Evolutionary conservation across 2,888 invertebrate genomes (phyloP).

Genomic region (Nudaria mundana): DNA sequence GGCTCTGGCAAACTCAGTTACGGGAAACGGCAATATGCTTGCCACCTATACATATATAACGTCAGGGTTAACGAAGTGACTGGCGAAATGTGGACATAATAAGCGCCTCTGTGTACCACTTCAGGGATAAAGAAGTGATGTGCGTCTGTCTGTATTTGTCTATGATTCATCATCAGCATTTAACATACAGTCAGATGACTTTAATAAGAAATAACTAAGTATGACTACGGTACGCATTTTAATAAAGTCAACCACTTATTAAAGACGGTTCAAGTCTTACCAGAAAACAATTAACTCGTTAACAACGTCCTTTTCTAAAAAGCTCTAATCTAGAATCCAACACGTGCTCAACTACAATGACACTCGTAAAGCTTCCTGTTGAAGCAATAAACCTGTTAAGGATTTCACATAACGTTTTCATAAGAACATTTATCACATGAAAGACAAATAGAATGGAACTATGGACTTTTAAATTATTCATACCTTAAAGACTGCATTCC

Average conservation of each 20-base stretch:
- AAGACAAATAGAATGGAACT: constrained; percentile 51
- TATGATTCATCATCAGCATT: too few species aligned
- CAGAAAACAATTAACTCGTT: constrained; percentile 21
- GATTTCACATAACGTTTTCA: constrained; percentile 64
- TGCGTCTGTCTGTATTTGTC: not conserved
- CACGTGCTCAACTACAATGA: constrained; percentile 59
- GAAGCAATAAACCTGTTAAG: constrained; percentile 68
- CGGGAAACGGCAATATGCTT: too few species aligned
- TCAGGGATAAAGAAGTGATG: too few species aligned
- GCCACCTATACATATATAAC: too few species aligned
- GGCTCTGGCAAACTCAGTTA: too few species aligned
- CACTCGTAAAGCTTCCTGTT: constrained; percentile 69
- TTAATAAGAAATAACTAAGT: not conserved
- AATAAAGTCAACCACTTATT: constrained; percentile 11
- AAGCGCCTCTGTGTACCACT: too few species aligned
- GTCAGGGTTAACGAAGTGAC: too few species aligned
- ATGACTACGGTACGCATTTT: not conserved
- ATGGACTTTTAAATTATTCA: too few species aligned
- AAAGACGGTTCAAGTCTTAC: constrained; percentile 43
- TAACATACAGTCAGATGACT: not conserved
- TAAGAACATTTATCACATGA: too few species aligned
- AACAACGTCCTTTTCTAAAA: constrained; percentile 16
- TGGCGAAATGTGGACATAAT: too few species aligned
- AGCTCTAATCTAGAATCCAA: constrained; percentile 48
- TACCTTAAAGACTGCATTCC: too few species aligned